Percentiles rank a stretch among this genome's conserved stretches.
Evolutionary conservation across 1,140 invertebrate species (phyloP).

Genomic region (Tetranychus cinnabarinus): DNA sequence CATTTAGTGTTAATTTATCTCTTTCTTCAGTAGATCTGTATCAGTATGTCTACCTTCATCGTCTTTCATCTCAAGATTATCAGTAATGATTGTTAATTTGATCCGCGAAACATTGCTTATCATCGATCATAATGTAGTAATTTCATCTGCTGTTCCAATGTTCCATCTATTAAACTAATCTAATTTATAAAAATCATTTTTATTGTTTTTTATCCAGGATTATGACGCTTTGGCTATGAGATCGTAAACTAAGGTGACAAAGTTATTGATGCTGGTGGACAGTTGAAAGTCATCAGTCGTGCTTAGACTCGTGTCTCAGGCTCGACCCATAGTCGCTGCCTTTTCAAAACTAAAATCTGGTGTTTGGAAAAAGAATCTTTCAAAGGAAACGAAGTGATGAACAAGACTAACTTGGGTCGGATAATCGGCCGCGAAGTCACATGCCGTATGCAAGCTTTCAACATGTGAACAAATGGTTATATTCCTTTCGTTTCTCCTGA

Average conservation of each 20-base stretch:
- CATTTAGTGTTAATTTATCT: too few species aligned
- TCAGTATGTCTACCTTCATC: too few species aligned
- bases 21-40: too few species aligned
- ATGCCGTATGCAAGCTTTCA: constrained; percentile 72
- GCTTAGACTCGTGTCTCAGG: constrained; percentile 74
- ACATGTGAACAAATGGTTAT: constrained; percentile 80
- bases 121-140: too few species aligned
- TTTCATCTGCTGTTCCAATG: neutral
- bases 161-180: neutral
- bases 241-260: constrained; percentile 87
- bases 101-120: too few species aligned
- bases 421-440: constrained; percentile 84
- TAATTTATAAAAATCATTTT: neutral
- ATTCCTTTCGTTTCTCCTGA: constrained; percentile 67
- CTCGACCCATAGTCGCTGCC: constrained; percentile 46
- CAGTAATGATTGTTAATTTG: too few species aligned
- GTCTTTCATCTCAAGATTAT: too few species aligned
- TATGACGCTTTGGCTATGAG: constrained; percentile 79
- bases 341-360: constrained; percentile 60
- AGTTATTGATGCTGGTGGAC: constrained; percentile 44
- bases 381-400: constrained; percentile 63
- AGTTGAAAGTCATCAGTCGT: constrained; percentile 58
- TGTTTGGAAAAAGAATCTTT: constrained; percentile 76
- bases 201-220: constrained; percentile 28
- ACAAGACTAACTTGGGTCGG: constrained; percentile 76